phyloP scores from a whole-genome alignment of 2,797 vertebrate genomes.

The Gephyroberyx darwinii region DNA sequence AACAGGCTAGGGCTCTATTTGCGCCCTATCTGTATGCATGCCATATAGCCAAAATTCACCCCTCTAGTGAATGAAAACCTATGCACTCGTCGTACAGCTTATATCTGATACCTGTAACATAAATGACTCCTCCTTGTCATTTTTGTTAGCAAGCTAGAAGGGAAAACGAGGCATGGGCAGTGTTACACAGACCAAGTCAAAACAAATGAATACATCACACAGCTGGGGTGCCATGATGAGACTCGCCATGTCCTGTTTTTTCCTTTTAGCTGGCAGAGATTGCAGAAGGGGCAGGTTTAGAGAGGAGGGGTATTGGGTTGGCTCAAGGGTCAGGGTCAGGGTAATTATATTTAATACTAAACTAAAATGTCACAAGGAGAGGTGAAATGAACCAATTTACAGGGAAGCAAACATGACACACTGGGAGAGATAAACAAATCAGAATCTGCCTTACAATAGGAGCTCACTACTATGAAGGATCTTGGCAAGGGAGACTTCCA shows the following conservation, averaged over 20 bases:
- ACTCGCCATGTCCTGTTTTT: background rate
- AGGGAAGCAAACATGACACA: conserved; percentile 19
- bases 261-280: background rate
- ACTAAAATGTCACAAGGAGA: conserved; percentile 3
- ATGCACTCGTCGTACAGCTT: too few relatives aligned
- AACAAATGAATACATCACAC: background rate
- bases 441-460: conserved; percentile 7
- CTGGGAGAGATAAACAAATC: conserved; percentile 14
- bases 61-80: too few relatives aligned
- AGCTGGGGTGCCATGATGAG: background rate
- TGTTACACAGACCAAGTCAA: background rate
- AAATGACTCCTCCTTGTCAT: background rate
- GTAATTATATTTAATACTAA: conserved; percentile 6
- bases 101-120: background rate
- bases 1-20: too few relatives aligned
- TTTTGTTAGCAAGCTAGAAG: background rate
- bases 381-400: conserved; percentile 20
- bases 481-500: conserved; percentile 34
- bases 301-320: background rate
- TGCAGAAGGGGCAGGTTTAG: background rate
- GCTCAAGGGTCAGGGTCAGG: background rate
- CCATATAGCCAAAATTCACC: too few relatives aligned
- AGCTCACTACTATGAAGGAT: too few relatives aligned
- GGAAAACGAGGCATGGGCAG: background rate
- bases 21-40: too few relatives aligned